Base-by-base conservation (phyloP, 1,140 invertebrate genomes). In the Anastrepha ludens region DNA sequence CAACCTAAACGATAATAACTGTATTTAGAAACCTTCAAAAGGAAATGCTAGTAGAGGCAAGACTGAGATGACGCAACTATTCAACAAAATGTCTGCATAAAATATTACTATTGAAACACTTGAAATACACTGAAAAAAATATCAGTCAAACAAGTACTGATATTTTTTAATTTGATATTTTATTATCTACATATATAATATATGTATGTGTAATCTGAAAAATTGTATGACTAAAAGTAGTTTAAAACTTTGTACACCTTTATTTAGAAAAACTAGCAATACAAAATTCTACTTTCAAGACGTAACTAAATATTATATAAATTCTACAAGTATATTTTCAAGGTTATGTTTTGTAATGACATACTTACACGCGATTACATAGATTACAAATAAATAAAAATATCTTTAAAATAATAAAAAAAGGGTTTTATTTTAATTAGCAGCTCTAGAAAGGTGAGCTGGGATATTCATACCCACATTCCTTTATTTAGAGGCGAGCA, bases 1-100 rank as follows among this genome's bases (percentile, higher is more conserved):
- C 47, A 81, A 81, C 47, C n/a, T 55, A 55, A 81, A 20, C 41
- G 47, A 13, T 55, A 55, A 81, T 81, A n/a, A 55, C 47, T 20
- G 74, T 81, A 81, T 55, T 81, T 55, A 50, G 74, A 20, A 81
- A 81, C 74, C 74, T 81, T 81, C 47, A 55, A 81, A 81, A 81
- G 74, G 74, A 41, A 55, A 81, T 81, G 74, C 74, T 55, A 81
- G 74, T 81, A 81, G 74, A 81, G 74, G 74, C 74, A 81, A 81
- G 74, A 81, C 74, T 81, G 74, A 81, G 74, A 11, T 81, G 74
- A 55, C 20, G 74, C 15, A 81, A 81, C 74, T 81, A 55, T 81
- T 81, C 74, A 58, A 81, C 20, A 50, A 44, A 74, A 44, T n/a
- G 47, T 81, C 44, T 17, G 13, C 47, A 44, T 50, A 50, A 81